phyloP scores from a whole-genome alignment of 2,888 invertebrate genomes.

The Trichogramma dendrolimi region DNA sequence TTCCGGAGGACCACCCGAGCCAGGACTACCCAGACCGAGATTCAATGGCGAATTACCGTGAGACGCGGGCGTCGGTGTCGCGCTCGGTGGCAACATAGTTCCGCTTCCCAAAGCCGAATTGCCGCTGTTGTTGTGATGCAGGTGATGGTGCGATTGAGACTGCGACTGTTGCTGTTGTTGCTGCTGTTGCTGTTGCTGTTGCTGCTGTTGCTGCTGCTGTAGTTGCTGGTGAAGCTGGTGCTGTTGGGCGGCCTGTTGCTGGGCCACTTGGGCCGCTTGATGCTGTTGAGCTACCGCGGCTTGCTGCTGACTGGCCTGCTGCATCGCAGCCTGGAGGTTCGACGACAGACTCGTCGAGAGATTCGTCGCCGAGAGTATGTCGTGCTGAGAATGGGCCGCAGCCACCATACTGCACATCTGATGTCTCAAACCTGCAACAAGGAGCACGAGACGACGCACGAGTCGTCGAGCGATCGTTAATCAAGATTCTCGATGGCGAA shows the following conservation, averaged over 20 bases:
- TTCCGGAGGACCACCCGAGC: slow-evolving; percentile 55
- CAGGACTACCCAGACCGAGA: slow-evolving; percentile 55
- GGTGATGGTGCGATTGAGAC: neutral
- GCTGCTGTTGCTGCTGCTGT: slow-evolving; percentile 40
- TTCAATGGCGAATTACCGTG: slow-evolving; percentile 49
- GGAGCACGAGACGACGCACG: neutral
- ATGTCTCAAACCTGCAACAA: slow-evolving; percentile 62
- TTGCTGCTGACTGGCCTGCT: slow-evolving; percentile 51
- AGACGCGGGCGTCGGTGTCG: slow-evolving; percentile 52
- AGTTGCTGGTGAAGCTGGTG: slow-evolving; percentile 53
- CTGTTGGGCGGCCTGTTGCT: slow-evolving; percentile 42
- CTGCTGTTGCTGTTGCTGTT: slow-evolving; percentile 18
- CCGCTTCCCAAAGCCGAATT: slow-evolving; percentile 53
- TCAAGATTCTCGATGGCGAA: neutral
- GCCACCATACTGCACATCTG: slow-evolving; percentile 84
- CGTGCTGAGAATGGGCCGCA: slow-evolving; percentile 55
- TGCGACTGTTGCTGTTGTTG: slow-evolving; percentile 44
- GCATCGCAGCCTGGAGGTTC: slow-evolving; percentile 51
- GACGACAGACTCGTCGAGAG: slow-evolving; percentile 54
- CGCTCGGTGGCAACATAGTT: slow-evolving; percentile 35
- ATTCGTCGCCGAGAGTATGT: slow-evolving; percentile 49
- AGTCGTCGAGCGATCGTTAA: neutral
- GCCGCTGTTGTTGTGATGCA: slow-evolving; percentile 28
- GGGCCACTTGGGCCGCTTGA: slow-evolving; percentile 18
- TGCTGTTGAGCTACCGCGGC: slow-evolving; percentile 36